Evolutionary conservation across 2,113 vertebrate genomes (phyloP).

Genomic region (Antennarius striatus): DNA sequence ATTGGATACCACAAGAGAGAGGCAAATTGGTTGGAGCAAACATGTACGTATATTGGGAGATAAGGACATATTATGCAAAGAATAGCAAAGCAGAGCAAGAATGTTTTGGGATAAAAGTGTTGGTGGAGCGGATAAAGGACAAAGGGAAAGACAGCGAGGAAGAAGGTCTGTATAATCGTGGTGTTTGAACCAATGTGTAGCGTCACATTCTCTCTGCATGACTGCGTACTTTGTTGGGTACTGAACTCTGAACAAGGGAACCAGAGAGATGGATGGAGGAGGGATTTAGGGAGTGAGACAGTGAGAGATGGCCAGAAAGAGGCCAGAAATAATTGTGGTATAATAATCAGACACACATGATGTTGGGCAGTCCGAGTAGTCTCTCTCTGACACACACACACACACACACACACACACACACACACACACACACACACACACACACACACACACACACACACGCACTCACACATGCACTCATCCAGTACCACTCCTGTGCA

Average conservation of each 20-base stretch:
- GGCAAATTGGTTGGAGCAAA: slow-evolving; percentile 52
- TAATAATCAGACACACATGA: slow-evolving; percentile 75
- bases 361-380: slow-evolving; percentile 18
- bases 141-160: slow-evolving; percentile 52
- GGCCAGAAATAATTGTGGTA: slow-evolving; percentile 67
- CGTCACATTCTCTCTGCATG: slow-evolving; percentile 69
- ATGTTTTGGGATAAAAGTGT: slow-evolving; percentile 40
- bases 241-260: slow-evolving; percentile 57
- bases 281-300: slow-evolving; percentile 19
- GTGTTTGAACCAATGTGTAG: slow-evolving; percentile 50
- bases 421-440: slow-evolving; percentile 17
- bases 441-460: background rate
- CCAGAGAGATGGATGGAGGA: slow-evolving; percentile 59
- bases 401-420: background rate
- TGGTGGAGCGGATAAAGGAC: slow-evolving; percentile 15
- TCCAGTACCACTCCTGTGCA: slow-evolving; percentile 49
- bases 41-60: slow-evolving; percentile 28
- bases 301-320: slow-evolving; percentile 25
- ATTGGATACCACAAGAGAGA: slow-evolving; percentile 58
- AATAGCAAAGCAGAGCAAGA: slow-evolving; percentile 46
- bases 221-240: slow-evolving; percentile 69
- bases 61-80: slow-evolving; percentile 49
- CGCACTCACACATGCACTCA: slow-evolving; percentile 33
- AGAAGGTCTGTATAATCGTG: slow-evolving; percentile 66
- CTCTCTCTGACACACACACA: background rate